phyloP scores from a whole-genome alignment of 1,140 invertebrate genomes.

The Uloborus diversus region DNA sequence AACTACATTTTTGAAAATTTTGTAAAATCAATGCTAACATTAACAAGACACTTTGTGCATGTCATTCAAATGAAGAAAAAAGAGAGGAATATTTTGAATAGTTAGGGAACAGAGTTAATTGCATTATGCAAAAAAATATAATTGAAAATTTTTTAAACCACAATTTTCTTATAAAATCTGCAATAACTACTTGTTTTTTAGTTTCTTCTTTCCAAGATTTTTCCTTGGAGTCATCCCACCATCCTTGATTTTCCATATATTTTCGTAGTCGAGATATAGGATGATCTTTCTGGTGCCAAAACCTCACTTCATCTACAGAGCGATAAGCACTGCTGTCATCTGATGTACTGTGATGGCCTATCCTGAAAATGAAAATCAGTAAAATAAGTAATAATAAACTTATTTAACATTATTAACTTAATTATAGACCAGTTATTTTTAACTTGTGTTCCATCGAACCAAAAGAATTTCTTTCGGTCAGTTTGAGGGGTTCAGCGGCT shows the following conservation, averaged over 20 bases:
- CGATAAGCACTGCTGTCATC: slow-evolving; percentile 98
- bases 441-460: too few species aligned
- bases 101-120: neutral
- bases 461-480: too few species aligned
- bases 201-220: slow-evolving; percentile 75
- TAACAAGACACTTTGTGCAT: too few species aligned
- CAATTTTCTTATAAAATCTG: neutral
- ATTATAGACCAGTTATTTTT: too few species aligned
- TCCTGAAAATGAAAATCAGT: slow-evolving; percentile 72
- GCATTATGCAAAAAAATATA: neutral
- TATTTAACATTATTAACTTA: too few species aligned
- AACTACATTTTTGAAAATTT: too few species aligned
- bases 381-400: too few species aligned
- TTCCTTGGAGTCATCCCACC: slow-evolving; percentile 85
- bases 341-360: slow-evolving; percentile 98
- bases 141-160: neutral
- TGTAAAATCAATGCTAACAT: too few species aligned
- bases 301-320: slow-evolving; percentile 82
- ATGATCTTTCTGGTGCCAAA: slow-evolving; percentile 83
- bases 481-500: too few species aligned
- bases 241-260: slow-evolving; percentile 81
- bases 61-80: too few species aligned
- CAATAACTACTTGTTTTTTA: slow-evolving; percentile 74
- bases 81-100: too few species aligned
- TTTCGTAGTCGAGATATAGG: slow-evolving; percentile 83